These are phyloP conservation scores for Oryzias celebensis DNA, from an alignment of 2,113 vertebrate genomes.

Conservation along the genomic window DNA sequence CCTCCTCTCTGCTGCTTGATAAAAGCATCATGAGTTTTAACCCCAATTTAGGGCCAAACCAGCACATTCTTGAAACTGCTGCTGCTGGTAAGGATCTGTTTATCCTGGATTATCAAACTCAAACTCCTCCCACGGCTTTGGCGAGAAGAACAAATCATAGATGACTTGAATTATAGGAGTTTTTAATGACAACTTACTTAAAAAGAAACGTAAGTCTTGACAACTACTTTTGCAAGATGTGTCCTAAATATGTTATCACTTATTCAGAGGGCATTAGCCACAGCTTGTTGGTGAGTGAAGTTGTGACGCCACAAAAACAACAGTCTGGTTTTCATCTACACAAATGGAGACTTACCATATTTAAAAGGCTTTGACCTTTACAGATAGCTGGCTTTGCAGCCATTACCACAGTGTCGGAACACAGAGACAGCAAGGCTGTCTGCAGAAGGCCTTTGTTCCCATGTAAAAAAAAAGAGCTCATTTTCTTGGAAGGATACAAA, in stretches of 20 bases:
- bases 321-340: background rate
- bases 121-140: conserved; percentile 11
- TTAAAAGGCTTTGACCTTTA: background rate
- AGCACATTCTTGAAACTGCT: conserved; percentile 48
- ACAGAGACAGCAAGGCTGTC: background rate
- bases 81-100: conserved; percentile 21
- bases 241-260: background rate
- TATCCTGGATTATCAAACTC: conserved; percentile 20
- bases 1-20: conserved; percentile 24
- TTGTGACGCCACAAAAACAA: background rate
- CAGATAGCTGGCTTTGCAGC: conserved; percentile 9
- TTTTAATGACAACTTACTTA: background rate
- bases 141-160: background rate
- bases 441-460: conserved; percentile 4
- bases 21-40: conserved; percentile 40
- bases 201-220: background rate
- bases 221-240: background rate
- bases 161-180: rapidly evolving
- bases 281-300: background rate
- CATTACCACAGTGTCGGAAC: background rate
- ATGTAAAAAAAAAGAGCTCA: background rate
- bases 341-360: background rate
- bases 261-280: background rate
- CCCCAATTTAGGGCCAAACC: conserved; percentile 49
- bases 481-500: conserved; percentile 4